Evolutionary conservation across 1,140 invertebrate genomes (phyloP).

Genomic region (Bicyclus anynana): DNA sequence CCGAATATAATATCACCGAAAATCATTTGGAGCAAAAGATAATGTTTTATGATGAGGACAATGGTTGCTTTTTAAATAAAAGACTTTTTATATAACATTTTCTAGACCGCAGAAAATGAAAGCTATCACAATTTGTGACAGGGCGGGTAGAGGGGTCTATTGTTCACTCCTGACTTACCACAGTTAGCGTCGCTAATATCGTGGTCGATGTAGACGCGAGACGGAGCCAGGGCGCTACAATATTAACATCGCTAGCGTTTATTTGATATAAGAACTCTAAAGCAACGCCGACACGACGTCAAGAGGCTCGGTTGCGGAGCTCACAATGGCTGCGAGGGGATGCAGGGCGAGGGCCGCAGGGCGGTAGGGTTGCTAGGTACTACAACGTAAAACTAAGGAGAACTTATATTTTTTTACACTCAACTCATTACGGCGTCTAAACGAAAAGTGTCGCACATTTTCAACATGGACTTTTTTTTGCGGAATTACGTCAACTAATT

Average conservation of each 20-base stretch:
- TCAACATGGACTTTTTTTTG: too few species aligned
- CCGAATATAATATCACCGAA: slow-evolving; percentile 3
- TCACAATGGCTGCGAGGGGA: slow-evolving; percentile 41
- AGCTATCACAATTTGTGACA: slow-evolving; percentile 1
- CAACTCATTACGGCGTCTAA: neutral
- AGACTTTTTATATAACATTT: slow-evolving; percentile 4
- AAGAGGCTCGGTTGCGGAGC: slow-evolving; percentile 51
- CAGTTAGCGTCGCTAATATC: slow-evolving; percentile 1
- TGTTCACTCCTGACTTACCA: slow-evolving; percentile 10
- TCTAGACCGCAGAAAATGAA: neutral
- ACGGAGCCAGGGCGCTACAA: slow-evolving; percentile 25
- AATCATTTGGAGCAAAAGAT: slow-evolving; percentile 14
- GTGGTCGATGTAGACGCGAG: neutral
- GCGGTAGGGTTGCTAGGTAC: slow-evolving; percentile 20
- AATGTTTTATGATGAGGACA: slow-evolving; percentile 15
- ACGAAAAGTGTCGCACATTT: neutral
- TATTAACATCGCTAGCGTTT: slow-evolving; percentile 40
- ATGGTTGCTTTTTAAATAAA: slow-evolving; percentile 5
- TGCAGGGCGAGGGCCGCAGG: slow-evolving; percentile 15
- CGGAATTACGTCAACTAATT: too few species aligned
- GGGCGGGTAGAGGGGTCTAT: neutral
- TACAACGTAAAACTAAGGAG: neutral
- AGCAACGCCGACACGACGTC: slow-evolving; percentile 30
- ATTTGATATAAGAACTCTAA: slow-evolving; percentile 35
- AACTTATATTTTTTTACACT: neutral